These are phyloP conservation scores for Mesopsocus fuscifrons DNA, from an alignment of 2,888 invertebrate species.

Conservation along the genomic window DNA sequence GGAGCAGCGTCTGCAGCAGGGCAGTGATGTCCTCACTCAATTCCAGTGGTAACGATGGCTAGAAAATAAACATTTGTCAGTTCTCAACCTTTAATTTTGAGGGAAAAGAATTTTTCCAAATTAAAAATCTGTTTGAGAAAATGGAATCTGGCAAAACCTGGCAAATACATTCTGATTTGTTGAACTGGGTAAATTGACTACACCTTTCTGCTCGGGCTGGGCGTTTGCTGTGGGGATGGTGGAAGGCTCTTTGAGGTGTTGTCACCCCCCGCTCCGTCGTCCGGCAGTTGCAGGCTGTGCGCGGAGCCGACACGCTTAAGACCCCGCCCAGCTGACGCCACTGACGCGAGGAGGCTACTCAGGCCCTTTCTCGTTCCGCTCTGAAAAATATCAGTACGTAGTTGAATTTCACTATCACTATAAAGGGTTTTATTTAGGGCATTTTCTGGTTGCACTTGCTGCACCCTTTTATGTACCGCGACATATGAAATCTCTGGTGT, in stretches of 20 bases:
- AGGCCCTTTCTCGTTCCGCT: slow-evolving; percentile 22
- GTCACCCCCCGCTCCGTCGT: slow-evolving; percentile 26
- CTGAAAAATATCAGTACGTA: no score
- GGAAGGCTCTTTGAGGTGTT: slow-evolving; percentile 34
- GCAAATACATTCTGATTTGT: no score
- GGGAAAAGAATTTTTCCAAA: background rate
- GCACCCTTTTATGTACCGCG: slow-evolving; percentile 11
- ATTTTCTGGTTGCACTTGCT: background rate
- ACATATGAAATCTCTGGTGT: no score
- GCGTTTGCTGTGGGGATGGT: slow-evolving; percentile 56
- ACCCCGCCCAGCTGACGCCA: slow-evolving; percentile 25
- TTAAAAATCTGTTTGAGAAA: slow-evolving; percentile 4
- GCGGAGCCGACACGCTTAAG: slow-evolving; percentile 53
- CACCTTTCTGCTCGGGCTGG: slow-evolving; percentile 32
- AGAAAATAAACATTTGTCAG: no score
- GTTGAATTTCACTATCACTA: no score
- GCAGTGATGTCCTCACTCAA: slow-evolving; percentile 4
- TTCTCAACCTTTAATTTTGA: no score
- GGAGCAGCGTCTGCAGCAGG: slow-evolving; percentile 13
- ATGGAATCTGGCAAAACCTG: background rate
- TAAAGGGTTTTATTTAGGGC: background rate
- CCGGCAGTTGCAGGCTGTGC: slow-evolving; percentile 45
- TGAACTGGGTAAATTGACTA: no score
- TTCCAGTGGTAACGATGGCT: slow-evolving; percentile 6
- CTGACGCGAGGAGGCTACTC: slow-evolving; percentile 26